A percentile compares a stretch with the other conserved stretches of the same genome.
Conservation (phyloP, 2,888 invertebrate genomes). For the Agriopis marginaria region DNA sequence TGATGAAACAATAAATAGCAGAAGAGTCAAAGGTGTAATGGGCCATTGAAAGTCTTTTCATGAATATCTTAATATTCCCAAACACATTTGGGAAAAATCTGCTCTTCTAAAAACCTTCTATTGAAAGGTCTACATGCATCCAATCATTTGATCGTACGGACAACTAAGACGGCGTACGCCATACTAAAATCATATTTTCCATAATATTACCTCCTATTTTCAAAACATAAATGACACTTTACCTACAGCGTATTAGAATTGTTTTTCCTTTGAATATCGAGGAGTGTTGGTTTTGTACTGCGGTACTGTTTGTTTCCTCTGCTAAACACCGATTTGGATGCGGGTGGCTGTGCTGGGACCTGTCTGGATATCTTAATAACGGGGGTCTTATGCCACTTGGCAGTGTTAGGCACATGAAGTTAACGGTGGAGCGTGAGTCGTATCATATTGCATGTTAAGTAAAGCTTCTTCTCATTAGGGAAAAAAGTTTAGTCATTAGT, state of each 20-base stretch:
- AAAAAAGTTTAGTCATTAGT: no score
- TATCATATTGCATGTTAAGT: conserved; percentile 10
- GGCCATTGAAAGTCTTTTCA: not conserved
- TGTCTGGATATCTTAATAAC: conserved; percentile 25
- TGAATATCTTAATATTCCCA: conserved; percentile 2
- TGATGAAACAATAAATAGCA: not conserved
- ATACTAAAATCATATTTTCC: conserved; percentile 14
- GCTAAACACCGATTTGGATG: conserved; percentile 29
- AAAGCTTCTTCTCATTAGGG: not conserved
- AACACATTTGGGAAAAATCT: conserved; percentile 6
- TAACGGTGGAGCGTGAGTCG: conserved; percentile 9
- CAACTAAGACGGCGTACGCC: not conserved
- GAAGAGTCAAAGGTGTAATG: not conserved
- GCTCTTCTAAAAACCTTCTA: conserved; percentile 6
- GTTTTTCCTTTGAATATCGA: not conserved
- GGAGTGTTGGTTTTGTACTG: conserved; percentile 5
- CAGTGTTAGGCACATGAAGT: conserved; percentile 10
- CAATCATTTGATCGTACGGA: conserved; percentile 17
- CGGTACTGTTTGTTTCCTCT: conserved; percentile 17
- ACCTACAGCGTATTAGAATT: not conserved
- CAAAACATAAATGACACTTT: not conserved
- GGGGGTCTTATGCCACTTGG: conserved; percentile 18
- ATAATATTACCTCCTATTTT: conserved; percentile 1
- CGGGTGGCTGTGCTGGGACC: conserved; percentile 12
- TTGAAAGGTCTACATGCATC: conserved; percentile 12